phyloP scores from a whole-genome alignment of 37 sponge, comb jelly and placozoan species.

The Hexactinellida sp. region DNA sequence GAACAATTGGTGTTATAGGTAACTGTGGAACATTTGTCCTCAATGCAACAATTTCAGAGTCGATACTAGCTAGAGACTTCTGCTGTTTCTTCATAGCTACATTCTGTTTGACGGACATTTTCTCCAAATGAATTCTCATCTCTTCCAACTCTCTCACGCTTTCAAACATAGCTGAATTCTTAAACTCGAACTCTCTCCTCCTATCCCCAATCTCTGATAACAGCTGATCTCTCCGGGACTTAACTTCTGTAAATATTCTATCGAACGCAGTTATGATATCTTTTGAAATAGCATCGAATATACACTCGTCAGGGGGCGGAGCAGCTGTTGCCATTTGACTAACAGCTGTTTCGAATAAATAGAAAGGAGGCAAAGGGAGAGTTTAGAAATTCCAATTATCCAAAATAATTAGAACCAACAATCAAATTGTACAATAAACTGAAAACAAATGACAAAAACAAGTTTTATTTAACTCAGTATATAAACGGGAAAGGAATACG shows the following conservation, averaged over 20 bases:
- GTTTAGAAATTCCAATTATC: too few relatives aligned
- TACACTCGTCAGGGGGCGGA: not conserved
- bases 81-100: not conserved
- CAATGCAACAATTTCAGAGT: not conserved
- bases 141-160: not conserved
- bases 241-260: not conserved
- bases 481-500: too few relatives aligned
- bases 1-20: too few relatives aligned
- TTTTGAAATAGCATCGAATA: not conserved
- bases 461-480: too few relatives aligned
- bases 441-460: too few relatives aligned
- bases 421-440: too few relatives aligned
- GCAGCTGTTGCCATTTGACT: not conserved
- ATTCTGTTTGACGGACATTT: not conserved
- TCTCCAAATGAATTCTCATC: not conserved
- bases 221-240: not conserved
- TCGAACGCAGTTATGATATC: not conserved
- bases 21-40: not conserved
- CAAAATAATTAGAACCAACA: too few relatives aligned
- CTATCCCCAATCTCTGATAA: not conserved
- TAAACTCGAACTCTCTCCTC: not conserved
- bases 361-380: too few relatives aligned
- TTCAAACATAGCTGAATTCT: not conserved
- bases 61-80: not conserved
- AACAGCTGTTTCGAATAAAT: too few relatives aligned